phyloP scores from a whole-genome alignment of 2,797 vertebrate species.

The Danio aesculapii region DNA sequence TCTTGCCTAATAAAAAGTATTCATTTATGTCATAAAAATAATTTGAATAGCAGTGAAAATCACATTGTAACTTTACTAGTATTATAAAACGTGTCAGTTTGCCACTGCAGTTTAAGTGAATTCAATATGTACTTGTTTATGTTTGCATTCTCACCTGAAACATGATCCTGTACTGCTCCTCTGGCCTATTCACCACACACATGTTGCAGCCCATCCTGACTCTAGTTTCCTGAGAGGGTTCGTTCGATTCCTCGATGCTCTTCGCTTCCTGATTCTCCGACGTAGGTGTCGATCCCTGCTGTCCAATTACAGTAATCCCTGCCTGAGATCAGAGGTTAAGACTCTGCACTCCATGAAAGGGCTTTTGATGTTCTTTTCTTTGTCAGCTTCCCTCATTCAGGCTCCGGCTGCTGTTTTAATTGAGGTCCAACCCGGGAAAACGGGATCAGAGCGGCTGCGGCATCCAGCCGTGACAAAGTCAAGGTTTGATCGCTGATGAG shows the following conservation, averaged over 20 bases:
- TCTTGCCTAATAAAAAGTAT: not conserved
- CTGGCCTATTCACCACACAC: slow-evolving; percentile 87
- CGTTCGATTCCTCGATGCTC: not conserved
- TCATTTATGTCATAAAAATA: not conserved
- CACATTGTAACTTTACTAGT: not conserved
- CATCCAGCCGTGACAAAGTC: slow-evolving; percentile 27
- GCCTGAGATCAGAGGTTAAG: slow-evolving; percentile 45
- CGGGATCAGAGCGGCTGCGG: not conserved
- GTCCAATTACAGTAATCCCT: slow-evolving; percentile 46
- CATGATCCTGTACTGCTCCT: slow-evolving; percentile 88
- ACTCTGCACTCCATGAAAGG: slow-evolving; percentile 52
- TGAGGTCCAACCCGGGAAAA: slow-evolving; percentile 21
- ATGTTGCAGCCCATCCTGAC: slow-evolving; percentile 87
- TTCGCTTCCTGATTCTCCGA: slow-evolving; percentile 12
- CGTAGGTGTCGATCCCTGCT: slow-evolving; percentile 13
- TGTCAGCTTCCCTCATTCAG: slow-evolving; percentile 41
- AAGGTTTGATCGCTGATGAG: slow-evolving; percentile 4
- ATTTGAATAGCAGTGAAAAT: not conserved
- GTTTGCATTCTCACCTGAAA: slow-evolving; percentile 80
- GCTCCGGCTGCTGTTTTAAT: slow-evolving; percentile 8
- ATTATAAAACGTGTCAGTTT: not conserved
- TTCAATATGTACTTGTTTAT: not conserved
- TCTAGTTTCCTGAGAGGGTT: not conserved
- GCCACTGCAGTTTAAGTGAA: too few species aligned
- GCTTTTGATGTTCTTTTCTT: slow-evolving; percentile 54